These are phyloP conservation scores for Cyprinella venusta DNA, from an alignment of 2,797 vertebrate genomes.

Conservation along the genomic window DNA sequence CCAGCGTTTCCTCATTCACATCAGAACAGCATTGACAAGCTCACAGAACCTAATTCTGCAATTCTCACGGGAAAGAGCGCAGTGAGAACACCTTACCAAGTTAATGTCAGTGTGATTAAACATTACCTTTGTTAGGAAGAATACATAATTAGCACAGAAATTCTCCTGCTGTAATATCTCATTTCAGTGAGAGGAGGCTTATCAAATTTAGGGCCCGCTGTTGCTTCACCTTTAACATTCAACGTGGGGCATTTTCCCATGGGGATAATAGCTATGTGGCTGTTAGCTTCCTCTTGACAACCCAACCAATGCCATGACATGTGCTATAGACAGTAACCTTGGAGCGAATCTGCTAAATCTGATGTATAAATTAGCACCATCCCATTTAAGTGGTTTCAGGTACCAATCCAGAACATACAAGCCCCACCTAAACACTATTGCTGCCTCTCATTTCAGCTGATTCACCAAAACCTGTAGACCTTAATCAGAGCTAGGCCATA, in stretches of 20 bases:
- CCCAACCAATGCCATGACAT: background rate
- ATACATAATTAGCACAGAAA: background rate
- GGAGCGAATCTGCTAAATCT: background rate
- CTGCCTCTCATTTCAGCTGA: background rate
- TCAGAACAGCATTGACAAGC: constrained; percentile 18
- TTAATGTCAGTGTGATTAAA: constrained; percentile 7
- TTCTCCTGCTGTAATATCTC: background rate
- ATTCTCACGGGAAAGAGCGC: background rate
- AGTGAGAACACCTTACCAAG: background rate
- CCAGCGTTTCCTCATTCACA: background rate
- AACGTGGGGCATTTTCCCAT: background rate
- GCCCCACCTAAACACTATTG: background rate
- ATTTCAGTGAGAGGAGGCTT: background rate
- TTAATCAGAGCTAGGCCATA: too few species aligned
- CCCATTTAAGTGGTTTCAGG: background rate
- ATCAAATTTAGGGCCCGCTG: background rate
- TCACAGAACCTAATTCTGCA: background rate
- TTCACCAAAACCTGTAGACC: too few species aligned
- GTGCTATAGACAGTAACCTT: background rate
- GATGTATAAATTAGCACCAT: background rate
- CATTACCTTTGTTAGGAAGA: constrained; percentile 19
- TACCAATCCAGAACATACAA: background rate
- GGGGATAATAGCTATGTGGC: background rate
- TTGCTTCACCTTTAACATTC: background rate
- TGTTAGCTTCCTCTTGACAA: background rate